Evolutionary conservation across 2,888 invertebrate species (phyloP).

Genomic region (Drepanosiphum platanoidis): DNA sequence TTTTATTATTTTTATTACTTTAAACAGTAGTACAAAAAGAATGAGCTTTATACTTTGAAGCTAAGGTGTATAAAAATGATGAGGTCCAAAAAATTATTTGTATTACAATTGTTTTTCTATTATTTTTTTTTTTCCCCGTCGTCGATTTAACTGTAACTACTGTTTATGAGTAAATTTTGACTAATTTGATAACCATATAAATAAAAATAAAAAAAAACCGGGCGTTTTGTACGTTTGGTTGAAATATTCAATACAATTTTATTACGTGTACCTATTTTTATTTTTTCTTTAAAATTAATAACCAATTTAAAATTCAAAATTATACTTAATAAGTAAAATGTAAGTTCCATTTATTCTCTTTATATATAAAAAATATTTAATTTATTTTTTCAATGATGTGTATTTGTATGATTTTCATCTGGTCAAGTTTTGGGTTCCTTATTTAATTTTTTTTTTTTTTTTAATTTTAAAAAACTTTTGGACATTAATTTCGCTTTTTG

Average conservation of each 20-base stretch:
- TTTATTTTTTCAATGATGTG: conserved; percentile 16
- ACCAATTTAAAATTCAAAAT: conserved; percentile 35
- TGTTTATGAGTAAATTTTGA: conserved; percentile 19
- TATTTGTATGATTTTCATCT: conserved; percentile 50
- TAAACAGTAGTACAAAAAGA: conserved; percentile 30
- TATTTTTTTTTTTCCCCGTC: background rate
- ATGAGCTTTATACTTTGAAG: conserved; percentile 26
- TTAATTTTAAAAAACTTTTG: conserved; percentile 6
- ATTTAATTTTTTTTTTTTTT: conserved; percentile 30
- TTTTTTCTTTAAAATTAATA: background rate
- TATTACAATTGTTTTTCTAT: conserved; percentile 12
- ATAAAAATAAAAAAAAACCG: background rate
- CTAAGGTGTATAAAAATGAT: conserved; percentile 1
- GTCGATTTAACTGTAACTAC: background rate
- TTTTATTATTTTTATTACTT: conserved; percentile 1
- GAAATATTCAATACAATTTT: background rate
- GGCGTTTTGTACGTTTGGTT: conserved; percentile 14
- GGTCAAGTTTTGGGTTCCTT: conserved; percentile 59
- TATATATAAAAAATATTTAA: conserved; percentile 20
- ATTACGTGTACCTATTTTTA: background rate
- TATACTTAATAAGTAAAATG: conserved; percentile 24
- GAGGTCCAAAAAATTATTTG: conserved; percentile 26
- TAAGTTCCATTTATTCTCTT: conserved; percentile 22
- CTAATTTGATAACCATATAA: conserved; percentile 14
- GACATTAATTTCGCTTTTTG: conserved; percentile 51